Conservation (phyloP, 2,113 vertebrate genomes). For the Phrynosoma blainvillii region DNA sequence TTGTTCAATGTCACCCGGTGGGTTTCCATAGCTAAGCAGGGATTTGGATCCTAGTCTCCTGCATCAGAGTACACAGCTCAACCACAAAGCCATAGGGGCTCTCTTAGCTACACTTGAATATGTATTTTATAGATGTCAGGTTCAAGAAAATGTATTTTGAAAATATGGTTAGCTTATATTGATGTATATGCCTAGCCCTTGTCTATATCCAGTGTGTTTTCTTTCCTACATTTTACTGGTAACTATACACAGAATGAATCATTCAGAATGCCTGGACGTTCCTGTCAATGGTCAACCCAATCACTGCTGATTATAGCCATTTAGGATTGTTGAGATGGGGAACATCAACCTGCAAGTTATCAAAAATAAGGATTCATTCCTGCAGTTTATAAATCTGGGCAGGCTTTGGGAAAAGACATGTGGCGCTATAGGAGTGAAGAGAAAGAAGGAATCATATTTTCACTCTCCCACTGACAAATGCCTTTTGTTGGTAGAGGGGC, state of each 20-base stretch:
- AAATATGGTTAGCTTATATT: too few relatives aligned
- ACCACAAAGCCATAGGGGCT: too few relatives aligned
- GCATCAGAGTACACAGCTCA: too few relatives aligned
- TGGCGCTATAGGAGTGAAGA: not conserved
- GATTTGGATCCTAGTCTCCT: too few relatives aligned
- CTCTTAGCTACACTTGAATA: too few relatives aligned
- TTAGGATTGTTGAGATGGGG: not conserved
- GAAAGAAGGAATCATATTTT: not conserved
- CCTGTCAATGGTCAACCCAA: not conserved
- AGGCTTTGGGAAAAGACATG: not conserved
- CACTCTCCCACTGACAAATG: not conserved
- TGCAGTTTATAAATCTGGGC: not conserved
- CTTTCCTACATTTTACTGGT: too few relatives aligned
- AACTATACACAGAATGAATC: not conserved
- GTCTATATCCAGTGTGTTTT: too few relatives aligned
- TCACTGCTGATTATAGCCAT: not conserved
- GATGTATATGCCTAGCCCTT: too few relatives aligned
- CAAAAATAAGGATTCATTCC: not conserved
- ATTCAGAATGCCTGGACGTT: not conserved
- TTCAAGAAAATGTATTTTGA: too few relatives aligned
- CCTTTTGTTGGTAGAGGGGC: not conserved
- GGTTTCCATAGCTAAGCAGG: too few relatives aligned
- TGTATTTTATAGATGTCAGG: too few relatives aligned
- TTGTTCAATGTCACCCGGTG: too few relatives aligned
- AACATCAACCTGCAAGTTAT: not conserved